Evolutionary conservation across 2,113 vertebrate genomes (phyloP).

Genomic region (Tor tambroides): DNA sequence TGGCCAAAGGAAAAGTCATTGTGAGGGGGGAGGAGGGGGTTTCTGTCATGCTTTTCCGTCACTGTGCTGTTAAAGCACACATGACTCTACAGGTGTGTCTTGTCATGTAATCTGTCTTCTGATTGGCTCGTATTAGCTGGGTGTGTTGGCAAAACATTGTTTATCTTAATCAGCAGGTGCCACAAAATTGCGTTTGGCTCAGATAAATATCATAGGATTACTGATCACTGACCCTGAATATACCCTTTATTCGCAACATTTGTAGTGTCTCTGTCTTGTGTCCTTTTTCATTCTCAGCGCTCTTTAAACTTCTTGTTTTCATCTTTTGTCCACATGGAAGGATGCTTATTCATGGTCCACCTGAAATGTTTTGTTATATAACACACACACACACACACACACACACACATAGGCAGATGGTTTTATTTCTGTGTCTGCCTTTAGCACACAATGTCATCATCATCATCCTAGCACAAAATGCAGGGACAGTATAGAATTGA

Average conservation of each 20-base stretch:
- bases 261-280: not conserved
- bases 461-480: not conserved
- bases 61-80: slow-evolving; percentile 9
- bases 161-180: slow-evolving; percentile 19
- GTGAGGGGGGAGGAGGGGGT: slow-evolving; percentile 1
- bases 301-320: not conserved
- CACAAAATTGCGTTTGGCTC: not conserved
- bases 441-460: slow-evolving; percentile 12
- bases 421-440: slow-evolving; percentile 6
- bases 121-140: slow-evolving; percentile 11
- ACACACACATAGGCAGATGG: slow-evolving; percentile 16
- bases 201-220: not conserved
- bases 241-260: not conserved
- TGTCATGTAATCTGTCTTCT: slow-evolving; percentile 8
- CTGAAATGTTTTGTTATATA: slow-evolving; percentile 34
- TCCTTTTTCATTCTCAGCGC: not conserved
- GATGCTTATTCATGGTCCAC: not conserved
- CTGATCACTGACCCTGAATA: not conserved
- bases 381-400: slow-evolving; percentile 26
- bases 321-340: not conserved
- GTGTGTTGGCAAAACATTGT: slow-evolving; percentile 10
- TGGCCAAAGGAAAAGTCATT: slow-evolving; percentile 64
- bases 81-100: slow-evolving; percentile 12
- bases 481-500: not conserved
- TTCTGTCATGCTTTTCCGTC: not conserved